phyloP scores from a whole-genome alignment of 1,140 invertebrate genomes.

The Aporrectodea caliginosa region DNA sequence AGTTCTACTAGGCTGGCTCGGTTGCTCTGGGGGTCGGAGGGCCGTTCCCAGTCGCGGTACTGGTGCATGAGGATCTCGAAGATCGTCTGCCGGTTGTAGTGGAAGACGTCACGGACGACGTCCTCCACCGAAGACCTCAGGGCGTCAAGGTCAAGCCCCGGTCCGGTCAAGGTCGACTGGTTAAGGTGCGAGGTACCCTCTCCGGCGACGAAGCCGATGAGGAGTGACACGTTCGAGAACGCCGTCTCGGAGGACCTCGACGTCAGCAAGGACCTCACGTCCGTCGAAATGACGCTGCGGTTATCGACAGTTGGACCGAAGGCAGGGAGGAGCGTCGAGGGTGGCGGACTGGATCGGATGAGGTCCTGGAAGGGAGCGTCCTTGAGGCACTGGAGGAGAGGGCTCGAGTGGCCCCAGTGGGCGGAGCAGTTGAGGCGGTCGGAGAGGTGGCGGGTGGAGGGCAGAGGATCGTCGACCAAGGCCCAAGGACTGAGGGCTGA shows the following conservation, averaged over 20 bases:
- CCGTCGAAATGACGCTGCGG: neutral
- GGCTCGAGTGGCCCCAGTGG: neutral
- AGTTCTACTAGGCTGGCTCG: slow-evolving; percentile 85
- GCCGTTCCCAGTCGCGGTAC: slow-evolving; percentile 91
- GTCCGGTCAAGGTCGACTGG: neutral
- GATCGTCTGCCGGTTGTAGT: slow-evolving; percentile 89
- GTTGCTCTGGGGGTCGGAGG: neutral
- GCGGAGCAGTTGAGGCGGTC: slow-evolving; percentile 46
- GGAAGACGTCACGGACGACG: slow-evolving; percentile 80
- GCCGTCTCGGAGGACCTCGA: neutral
- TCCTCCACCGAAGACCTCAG: slow-evolving; percentile 87
- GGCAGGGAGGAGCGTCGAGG: slow-evolving; percentile 60
- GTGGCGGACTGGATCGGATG: neutral
- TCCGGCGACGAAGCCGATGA: slow-evolving; percentile 15
- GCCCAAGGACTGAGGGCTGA: slow-evolving; percentile 91
- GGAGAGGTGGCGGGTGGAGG: slow-evolving; percentile 79
- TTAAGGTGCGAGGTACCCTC: slow-evolving; percentile 10
- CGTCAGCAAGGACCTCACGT: neutral
- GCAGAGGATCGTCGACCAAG: slow-evolving; percentile 77
- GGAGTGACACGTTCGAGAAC: neutral
- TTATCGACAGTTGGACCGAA: slow-evolving; percentile 61
- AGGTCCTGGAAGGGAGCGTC: neutral
- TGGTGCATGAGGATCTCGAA: slow-evolving; percentile 95
- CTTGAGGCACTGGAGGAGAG: neutral
- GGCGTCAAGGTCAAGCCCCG: slow-evolving; percentile 59